Base-by-base conservation (phyloP, 2,888 invertebrate genomes). In the Drosophila rellima region DNA sequence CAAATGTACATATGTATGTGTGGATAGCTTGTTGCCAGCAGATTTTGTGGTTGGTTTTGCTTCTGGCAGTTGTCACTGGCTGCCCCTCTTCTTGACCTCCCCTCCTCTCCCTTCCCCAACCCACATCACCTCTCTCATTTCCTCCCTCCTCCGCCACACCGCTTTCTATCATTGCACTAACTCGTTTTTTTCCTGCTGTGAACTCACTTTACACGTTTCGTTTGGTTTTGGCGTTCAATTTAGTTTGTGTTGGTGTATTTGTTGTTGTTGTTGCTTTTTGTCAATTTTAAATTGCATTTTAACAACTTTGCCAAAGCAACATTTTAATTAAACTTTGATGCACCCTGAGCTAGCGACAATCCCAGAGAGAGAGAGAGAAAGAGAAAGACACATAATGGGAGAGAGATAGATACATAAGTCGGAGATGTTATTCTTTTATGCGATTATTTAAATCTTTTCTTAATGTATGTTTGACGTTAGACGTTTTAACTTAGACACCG, bases 291-390 rank as follows among this genome's bases (percentile, higher is more conserved):
- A 88, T 82, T 88, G 77, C 71, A 70, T 77, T 85, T 85, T 80
- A 80, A 88, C 66, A 78, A 68, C 67, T 74, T 71, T 72, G 54
- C 42, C 20, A 57, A 47, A 47, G 39, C 20, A 23, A 52, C 63
- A 71, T 84, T 84, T 67, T 84, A 82, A 84, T 84, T 82, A 82
- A 87, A 79, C 70, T 60, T 75, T 87, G 80, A 87, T 72, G 69
- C 47, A 63, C 18, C 35, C 26, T 10, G 20, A 50, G 23, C 6
- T 11, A 20, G 39, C 7, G 23, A 11, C 8, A 26, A 4, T 39
- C 5, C 39, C 10, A 23, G n/a, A 5, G 20, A 31, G 20, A 45
- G 44, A 13, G 4, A 45, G 11, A 5, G 5, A 18, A 8, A 29
- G 13, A 20, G 17, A 42, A 18, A 40, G n/a, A 20, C 1, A n/a